Evolutionary conservation across 2,797 vertebrate genomes (phyloP), one percentile per base, ranked within the genome.

Genomic region (Chelon auratus): DNA sequence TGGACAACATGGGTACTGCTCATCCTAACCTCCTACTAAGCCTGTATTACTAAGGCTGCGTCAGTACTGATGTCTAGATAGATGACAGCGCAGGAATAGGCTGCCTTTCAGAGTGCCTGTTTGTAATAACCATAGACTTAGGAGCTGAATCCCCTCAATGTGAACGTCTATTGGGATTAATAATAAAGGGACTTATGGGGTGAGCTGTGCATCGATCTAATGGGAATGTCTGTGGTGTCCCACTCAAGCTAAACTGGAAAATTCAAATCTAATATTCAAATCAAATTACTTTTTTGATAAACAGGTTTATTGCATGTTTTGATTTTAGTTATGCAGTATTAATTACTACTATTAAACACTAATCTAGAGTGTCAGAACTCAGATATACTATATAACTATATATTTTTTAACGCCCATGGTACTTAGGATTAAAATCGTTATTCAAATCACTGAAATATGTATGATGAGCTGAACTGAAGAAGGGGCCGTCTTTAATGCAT

Each of bases 31-130:
- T 68, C 78, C 37, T 51, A 30, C 56, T 85, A 87, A 89, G 56
- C 81, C 80, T 4, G 20, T 66, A 73, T 86, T 85, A 85, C 63
- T 68, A 72, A 75, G 74, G 83, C 81, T 85, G 83, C 85, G 80
- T 89, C 85, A 87, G 63, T 80, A 83, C 86, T 72, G 75, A 81
- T 84, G 80, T 62, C 57, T 77, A 22, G 67, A 91, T 80, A 55
- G 67, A 92, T 91, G 86, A 91, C 87, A 72, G 75, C 76, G 85
- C 86, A 92, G 72, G 69, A 91, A 83, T 53, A 84, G 75, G 74
- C 82, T 79, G 74, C 62, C 84, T 78, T 68, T 75, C 71, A 71
- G 68, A 77, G 51, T 85, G 89, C 84, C 85, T 89, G 78, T 72
- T 81, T 82, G 80, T 85, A 86, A 82, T 84, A 69, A 84, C 56